Evolutionary conservation across 92 coral and sea anemone species (phyloP).

Genomic region (Metridium senile): DNA sequence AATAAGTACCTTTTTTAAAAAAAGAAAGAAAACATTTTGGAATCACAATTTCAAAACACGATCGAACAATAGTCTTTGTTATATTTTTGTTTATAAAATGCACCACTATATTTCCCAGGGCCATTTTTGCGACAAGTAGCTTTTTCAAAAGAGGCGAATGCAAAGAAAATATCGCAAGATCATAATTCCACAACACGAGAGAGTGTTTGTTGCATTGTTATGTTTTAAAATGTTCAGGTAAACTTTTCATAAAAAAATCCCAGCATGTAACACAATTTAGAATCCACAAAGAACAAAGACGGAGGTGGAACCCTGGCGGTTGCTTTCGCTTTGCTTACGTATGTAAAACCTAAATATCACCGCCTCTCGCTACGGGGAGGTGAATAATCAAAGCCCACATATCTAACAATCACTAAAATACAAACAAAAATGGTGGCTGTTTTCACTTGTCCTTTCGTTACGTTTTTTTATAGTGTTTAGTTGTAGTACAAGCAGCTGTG

Average conservation of each 20-base stretch:
- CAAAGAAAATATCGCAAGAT: neutral
- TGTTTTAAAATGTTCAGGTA: constrained; percentile 24
- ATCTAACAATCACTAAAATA: neutral
- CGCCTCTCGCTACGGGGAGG: constrained; percentile 28
- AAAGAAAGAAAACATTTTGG: too few species aligned
- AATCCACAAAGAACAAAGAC: constrained; percentile 25
- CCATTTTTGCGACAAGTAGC: too few species aligned
- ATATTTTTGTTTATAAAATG: too few species aligned
- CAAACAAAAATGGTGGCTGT: neutral
- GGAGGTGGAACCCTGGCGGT: neutral
- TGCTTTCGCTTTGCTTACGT: neutral
- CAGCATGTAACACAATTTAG: constrained; percentile 18
- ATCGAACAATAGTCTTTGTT: too few species aligned
- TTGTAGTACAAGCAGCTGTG: neutral
- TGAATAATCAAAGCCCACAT: constrained; percentile 2
- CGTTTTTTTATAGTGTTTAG: neutral
- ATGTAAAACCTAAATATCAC: constrained; percentile 9
- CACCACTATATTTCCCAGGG: too few species aligned
- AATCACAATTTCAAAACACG: too few species aligned
- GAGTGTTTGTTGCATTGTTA: neutral
- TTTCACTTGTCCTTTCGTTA: neutral
- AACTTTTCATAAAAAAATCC: constrained; percentile 28
- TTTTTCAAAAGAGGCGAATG: neutral
- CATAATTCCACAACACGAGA: neutral
- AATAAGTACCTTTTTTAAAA: too few species aligned